Conservation (phyloP, 2,113 vertebrate genomes). For the Lichenostomus cassidix region DNA sequence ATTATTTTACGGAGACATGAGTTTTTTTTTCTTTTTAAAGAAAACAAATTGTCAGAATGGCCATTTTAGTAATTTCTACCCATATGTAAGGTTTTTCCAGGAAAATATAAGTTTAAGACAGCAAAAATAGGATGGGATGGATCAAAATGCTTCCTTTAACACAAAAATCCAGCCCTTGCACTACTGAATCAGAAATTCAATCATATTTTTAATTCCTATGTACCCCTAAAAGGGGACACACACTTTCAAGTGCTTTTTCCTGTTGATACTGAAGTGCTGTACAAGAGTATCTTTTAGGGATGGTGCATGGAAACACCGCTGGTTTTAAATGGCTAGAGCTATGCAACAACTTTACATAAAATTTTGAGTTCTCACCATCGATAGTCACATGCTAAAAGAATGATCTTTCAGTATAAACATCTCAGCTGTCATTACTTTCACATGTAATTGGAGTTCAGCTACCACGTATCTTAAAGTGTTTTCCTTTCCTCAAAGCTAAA, state of each 20-base stretch:
- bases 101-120: not conserved
- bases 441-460: slow-evolving; percentile 8
- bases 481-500: not conserved
- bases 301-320: not conserved
- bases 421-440: not conserved
- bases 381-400: not conserved
- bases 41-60: not conserved
- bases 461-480: slow-evolving; percentile 27
- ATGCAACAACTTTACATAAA: not conserved
- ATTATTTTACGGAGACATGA: not conserved
- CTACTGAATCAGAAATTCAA: not conserved
- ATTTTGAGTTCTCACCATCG: not conserved
- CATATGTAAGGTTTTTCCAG: not conserved
- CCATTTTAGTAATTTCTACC: not conserved
- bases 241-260: not conserved
- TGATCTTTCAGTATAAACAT: not conserved
- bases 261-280: not conserved
- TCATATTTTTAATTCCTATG: not conserved
- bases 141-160: not conserved
- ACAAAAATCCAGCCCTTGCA: not conserved
- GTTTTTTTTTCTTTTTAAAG: not conserved
- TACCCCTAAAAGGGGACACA: not conserved
- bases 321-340: not conserved
- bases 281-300: not conserved
- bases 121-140: not conserved